A percentile compares a stretch with the other conserved stretches of the same genome.
Conservation (phyloP, 2,797 vertebrate species). For the Morelia viridis region DNA sequence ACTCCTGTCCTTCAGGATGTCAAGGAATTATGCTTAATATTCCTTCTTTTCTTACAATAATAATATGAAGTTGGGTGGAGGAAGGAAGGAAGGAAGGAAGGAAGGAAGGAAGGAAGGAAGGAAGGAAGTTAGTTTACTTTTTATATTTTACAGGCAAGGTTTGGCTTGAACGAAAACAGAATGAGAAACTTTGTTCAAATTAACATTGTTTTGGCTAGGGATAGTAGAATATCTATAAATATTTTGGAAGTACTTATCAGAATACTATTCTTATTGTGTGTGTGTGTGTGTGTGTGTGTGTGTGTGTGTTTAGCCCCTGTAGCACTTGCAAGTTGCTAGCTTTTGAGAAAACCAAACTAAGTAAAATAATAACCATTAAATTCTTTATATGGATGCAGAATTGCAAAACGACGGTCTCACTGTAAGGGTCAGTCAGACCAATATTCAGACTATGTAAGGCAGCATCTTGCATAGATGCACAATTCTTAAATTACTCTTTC, state of each 20-base stretch:
- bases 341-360: background rate
- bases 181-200: background rate
- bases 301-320: background rate
- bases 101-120: background rate
- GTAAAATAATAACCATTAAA: background rate
- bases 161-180: background rate
- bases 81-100: too few species aligned
- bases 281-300: background rate
- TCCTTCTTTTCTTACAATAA: background rate
- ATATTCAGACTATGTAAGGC: background rate
- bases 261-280: background rate
- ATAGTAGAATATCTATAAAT: background rate
- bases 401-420: background rate
- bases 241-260: background rate
- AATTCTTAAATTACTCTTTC: background rate
- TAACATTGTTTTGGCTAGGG: background rate
- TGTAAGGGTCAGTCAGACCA: background rate
- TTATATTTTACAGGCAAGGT: background rate
- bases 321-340: background rate
- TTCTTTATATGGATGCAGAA: background rate
- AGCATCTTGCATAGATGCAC: background rate
- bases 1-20: background rate
- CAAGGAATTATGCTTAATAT: background rate
- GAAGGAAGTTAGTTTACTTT: background rate
- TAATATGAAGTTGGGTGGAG: background rate